Base-by-base conservation (phyloP, 2,797 vertebrate genomes). In the Sciurus carolinensis region DNA sequence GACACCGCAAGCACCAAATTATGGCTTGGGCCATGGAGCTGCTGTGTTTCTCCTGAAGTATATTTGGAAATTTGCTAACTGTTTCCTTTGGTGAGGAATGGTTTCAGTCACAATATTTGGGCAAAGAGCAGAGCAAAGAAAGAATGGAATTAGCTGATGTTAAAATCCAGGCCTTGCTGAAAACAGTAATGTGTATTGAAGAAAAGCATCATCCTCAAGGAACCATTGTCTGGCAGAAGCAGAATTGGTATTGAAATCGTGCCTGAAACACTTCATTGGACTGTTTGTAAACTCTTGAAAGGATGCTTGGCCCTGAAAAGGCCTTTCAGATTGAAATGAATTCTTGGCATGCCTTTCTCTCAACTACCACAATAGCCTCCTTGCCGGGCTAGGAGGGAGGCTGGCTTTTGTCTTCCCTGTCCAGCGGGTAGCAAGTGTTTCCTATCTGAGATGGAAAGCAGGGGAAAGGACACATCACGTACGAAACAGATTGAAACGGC, bases 91-190 rank as follows among this genome's bases (percentile, higher is more conserved):
- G 96, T 96, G 94, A 98, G 91, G 95, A 81, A 96, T 72, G 71
- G 95, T 97, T 98, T 98, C 96, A 97, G 89, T 64, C 85, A 93
- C 96, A 97, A 96, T 92, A 75, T 98, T 98, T 96, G 93, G 97
- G 96, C 96, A 97, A 92, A 93, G 82, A 66, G 90, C 94, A 95
- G 93, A 94, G 89, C 96, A 96, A 86, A 90, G 96, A 90, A 54
- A 96, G 93, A 97, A 97, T 96, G 76, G 81, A 87, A 50, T 44
- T 72, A 66, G 95, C 36, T 80, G 91, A 67, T 47, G 14, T 90
- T 91, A 69, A 96, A 95, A 96, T 85, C 1, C 8, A 92, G 97
- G 36, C 47, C 96, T 96, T 92, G 66, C 85, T 90, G 87, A 82
- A 95, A 91, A 85, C 73, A 33, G 87, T 75, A 73, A 94, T 82